Percentiles rank a stretch among this genome's conserved stretches.
Conservation (phyloP, 1,140 invertebrate genomes). For the Brachionus manjavacas region DNA sequence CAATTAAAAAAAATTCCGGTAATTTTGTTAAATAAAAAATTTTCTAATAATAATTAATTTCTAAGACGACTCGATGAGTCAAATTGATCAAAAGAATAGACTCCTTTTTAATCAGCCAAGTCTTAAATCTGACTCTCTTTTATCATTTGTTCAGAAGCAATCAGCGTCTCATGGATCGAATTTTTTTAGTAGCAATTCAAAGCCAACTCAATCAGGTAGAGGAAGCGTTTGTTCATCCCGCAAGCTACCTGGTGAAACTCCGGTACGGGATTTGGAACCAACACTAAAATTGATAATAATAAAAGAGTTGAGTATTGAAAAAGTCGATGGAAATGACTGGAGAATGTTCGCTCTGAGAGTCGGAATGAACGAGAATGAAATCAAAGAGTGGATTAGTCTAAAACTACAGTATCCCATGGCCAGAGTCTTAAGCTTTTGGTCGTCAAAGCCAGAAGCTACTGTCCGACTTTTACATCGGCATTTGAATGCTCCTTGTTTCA, state of each 20-base stretch:
- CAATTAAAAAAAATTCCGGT: background rate
- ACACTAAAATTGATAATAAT: constrained; percentile 49
- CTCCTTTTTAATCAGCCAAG: background rate
- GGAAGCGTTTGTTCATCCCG: constrained; percentile 21
- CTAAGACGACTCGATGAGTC: background rate
- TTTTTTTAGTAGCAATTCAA: background rate
- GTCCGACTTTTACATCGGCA: constrained; percentile 55
- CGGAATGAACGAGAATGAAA: constrained; percentile 49
- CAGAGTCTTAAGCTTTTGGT: constrained; percentile 52
- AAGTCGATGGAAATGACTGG: constrained; percentile 54
- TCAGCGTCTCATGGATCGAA: background rate
- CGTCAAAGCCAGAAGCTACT: constrained; percentile 50
- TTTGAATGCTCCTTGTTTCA: constrained; percentile 53
- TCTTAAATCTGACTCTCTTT: background rate
- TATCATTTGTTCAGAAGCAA: background rate
- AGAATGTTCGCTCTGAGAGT: constrained; percentile 51
- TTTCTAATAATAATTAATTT: background rate
- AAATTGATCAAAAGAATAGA: background rate
- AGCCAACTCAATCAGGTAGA: background rate
- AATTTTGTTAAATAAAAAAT: background rate
- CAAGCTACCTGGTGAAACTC: constrained; percentile 51
- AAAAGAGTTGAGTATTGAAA: constrained; percentile 52
- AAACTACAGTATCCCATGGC: constrained; percentile 51
- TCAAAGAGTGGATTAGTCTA: constrained; percentile 51
- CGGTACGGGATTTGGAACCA: constrained; percentile 50